These are phyloP conservation scores for Montipora efflorescens DNA, from an alignment of 64 coral and sea anemone genomes.

Conservation along the genomic window DNA sequence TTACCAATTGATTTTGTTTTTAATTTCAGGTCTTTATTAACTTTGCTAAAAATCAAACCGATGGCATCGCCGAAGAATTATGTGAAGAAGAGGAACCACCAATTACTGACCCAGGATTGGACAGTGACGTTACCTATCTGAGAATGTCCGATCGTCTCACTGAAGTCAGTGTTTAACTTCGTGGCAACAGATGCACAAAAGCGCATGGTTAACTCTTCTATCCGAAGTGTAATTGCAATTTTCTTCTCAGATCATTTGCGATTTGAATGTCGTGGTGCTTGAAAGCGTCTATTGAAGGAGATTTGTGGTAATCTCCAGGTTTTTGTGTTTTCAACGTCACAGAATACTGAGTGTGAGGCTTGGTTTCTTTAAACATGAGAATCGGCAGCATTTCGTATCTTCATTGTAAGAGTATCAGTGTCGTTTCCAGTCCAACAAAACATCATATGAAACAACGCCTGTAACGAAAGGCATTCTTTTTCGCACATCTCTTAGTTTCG, in stretches of 20 bases:
- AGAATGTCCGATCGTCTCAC: background rate
- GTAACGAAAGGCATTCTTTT: no score
- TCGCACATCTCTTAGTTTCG: no score
- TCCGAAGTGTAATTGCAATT: background rate
- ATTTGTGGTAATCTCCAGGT: background rate
- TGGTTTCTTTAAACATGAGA: no score
- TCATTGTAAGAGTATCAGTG: no score
- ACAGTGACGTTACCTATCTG: background rate
- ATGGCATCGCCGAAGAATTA: constrained; percentile 71
- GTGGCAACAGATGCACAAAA: background rate
- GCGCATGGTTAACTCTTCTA: background rate
- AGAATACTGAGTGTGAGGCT: no score
- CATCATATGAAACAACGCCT: no score
- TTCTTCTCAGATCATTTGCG: background rate
- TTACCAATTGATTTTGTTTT: background rate
- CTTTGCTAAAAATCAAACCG: constrained; percentile 97
- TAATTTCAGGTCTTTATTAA: constrained; percentile 93
- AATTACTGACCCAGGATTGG: background rate
- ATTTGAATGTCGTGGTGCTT: background rate
- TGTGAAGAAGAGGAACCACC: constrained; percentile 15
- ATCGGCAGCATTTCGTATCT: no score
- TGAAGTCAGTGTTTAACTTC: background rate
- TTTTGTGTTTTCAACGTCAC: background rate
- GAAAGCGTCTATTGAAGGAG: background rate
- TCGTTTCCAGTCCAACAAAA: no score